Evolutionary conservation across 2,797 vertebrate genomes (phyloP), one percentile per base, ranked within the genome.

Genomic region (Notolabrus celidotus): DNA sequence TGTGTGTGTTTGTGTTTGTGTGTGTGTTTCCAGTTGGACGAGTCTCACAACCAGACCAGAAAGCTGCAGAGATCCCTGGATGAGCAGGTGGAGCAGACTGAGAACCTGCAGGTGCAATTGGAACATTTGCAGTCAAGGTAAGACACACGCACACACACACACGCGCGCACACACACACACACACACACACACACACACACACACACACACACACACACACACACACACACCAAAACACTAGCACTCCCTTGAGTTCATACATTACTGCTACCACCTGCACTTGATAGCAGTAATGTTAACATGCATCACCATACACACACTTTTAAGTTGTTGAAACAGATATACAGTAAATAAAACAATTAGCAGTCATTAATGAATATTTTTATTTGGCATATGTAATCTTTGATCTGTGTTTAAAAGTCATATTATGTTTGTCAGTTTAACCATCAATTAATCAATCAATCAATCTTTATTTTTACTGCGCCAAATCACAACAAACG

Each of bases 101-200:
- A 99, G 90, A 99, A 96, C 83, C 95, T 97, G 74, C 97, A 99
- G 73, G 96, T 99, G 33, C 97, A 99, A 66, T 83, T 98, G 86
- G 97, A 99, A 79, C 97, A 99, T 33, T 86, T 98, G 65, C 97
- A 99, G 87, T 97, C 97, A 63, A 96, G 97, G 97, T 98, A 73
- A 76, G 69, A 51, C 17, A 43, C 1, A 16, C 10, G 19, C 17
- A 20, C 27, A 17, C 56, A 59, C 25, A 27, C 42, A 50, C 22
- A 41, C 38, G 57, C 43, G 55, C 55, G 33, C 64, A 67, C 54
- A 39, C 38, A 60, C 23, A 42, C 54, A 52, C 62, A 31, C 22
- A 23, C 22, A 43, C 22, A 55, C 15, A 42, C 38, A 51, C 14
- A 45, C 49, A 42, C 51, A 12, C 36, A 38, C 36, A 38, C 36